A percentile compares a stretch with the other conserved stretches of the same genome.
These are phyloP conservation scores for Nemapogon koenigi DNA, from an alignment of 2,888 invertebrate genomes.

Conservation along the genomic window DNA sequence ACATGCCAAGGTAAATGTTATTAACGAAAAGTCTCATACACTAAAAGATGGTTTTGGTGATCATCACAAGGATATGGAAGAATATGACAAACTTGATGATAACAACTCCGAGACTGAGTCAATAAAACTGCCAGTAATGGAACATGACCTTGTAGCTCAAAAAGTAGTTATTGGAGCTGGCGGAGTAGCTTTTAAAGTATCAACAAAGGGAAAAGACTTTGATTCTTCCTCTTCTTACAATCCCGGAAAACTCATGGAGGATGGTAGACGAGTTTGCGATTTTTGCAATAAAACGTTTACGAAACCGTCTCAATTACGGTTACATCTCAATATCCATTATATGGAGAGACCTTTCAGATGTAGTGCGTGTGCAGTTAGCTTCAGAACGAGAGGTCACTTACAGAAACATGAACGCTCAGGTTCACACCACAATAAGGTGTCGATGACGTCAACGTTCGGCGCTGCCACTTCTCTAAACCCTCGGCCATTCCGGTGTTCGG, in stretches of 20 bases:
- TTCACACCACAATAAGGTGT: constrained; percentile 91
- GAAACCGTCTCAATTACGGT: constrained; percentile 85
- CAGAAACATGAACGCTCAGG: constrained; percentile 94
- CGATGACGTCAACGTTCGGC: constrained; percentile 85
- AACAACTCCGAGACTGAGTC: constrained; percentile 35
- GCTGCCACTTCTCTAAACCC: constrained; percentile 90
- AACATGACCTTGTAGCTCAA: constrained; percentile 56
- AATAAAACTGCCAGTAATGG: constrained; percentile 35
- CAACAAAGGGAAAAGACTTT: constrained; percentile 57
- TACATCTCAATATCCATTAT: constrained; percentile 96
- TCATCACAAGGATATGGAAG: constrained; percentile 35
- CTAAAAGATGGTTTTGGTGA: constrained; percentile 35
- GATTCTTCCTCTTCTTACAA: constrained; percentile 45
- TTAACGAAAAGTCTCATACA: constrained; percentile 35
- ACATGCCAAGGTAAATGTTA: constrained; percentile 59
- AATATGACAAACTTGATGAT: constrained; percentile 33
- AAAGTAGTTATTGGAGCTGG: constrained; percentile 71
- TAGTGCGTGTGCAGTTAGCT: constrained; percentile 90
- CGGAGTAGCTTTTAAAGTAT: constrained; percentile 65
- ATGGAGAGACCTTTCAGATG: constrained; percentile 92
- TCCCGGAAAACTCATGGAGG: constrained; percentile 68
- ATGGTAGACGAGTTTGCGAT: constrained; percentile 79
- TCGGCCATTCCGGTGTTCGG: constrained; percentile 93
- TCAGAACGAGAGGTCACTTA: constrained; percentile 87
- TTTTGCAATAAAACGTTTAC: constrained; percentile 93